Conservation (phyloP, 2,888 invertebrate species). For the Drosophila leonis region DNA sequence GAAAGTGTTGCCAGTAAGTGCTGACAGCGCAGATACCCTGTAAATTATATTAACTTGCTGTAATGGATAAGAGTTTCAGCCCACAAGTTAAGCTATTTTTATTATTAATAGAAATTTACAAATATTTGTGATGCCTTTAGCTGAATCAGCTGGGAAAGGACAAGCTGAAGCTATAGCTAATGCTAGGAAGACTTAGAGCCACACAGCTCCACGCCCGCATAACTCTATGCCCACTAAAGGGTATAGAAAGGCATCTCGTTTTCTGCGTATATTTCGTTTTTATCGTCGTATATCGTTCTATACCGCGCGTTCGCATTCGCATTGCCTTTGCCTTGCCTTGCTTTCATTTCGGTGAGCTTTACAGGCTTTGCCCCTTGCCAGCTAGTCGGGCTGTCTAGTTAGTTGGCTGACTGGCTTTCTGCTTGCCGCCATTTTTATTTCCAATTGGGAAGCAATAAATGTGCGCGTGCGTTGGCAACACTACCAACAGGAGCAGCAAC, state of each 20-base stretch:
- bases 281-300: conserved; percentile 48
- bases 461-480: conserved; percentile 77
- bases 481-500: conserved; percentile 31
- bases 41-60: not conserved
- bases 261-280: conserved; percentile 26
- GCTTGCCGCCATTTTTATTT: conserved; percentile 75
- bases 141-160: not conserved
- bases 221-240: not conserved
- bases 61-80: not conserved
- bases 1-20: not conserved
- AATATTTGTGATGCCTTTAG: not conserved
- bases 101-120: not conserved
- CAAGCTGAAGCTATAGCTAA: not conserved
- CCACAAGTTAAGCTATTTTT: not conserved
- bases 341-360: conserved; percentile 59
- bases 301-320: conserved; percentile 10
- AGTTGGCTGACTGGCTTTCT: conserved; percentile 47
- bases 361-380: conserved; percentile 12
- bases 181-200: not conserved
- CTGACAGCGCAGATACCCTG: not conserved
- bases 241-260: conserved; percentile 17
- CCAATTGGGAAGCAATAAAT: conserved; percentile 79
- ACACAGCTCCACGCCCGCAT: not conserved
- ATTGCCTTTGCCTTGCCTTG: conserved; percentile 34
- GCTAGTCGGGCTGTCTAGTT: conserved; percentile 32